Evolutionary conservation across 2,113 vertebrate species (phyloP).

Genomic region (Ariopsis seemanni): DNA sequence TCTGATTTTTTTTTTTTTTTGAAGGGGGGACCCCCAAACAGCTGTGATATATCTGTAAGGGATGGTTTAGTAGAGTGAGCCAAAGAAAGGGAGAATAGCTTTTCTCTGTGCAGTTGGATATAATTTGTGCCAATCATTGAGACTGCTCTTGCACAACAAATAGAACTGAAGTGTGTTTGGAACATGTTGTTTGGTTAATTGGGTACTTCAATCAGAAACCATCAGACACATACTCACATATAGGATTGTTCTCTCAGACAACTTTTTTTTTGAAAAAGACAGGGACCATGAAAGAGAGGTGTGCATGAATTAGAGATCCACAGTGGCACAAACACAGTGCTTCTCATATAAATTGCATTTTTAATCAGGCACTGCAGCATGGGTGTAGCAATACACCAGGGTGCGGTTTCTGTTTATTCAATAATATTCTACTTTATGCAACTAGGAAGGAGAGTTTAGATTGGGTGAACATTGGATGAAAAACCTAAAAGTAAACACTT

Average conservation of each 20-base stretch:
- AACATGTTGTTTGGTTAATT: slow-evolving; percentile 45
- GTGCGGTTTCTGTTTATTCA: background rate
- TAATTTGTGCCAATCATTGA: slow-evolving; percentile 27
- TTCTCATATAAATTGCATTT: slow-evolving; percentile 57
- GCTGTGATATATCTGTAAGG: background rate
- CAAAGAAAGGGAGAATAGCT: background rate
- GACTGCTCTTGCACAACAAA: background rate
- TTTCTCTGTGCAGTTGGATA: slow-evolving; percentile 17
- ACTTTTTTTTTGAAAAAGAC: background rate
- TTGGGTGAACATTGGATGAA: background rate
- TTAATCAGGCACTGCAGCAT: slow-evolving; percentile 36
- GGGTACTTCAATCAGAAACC: slow-evolving; percentile 39
- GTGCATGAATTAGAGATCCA: slow-evolving; percentile 11
- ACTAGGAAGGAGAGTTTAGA: background rate
- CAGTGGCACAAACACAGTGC: slow-evolving; percentile 6
- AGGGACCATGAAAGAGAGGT: background rate
- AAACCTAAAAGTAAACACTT: background rate
- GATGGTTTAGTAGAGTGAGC: background rate
- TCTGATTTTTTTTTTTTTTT: too few relatives aligned
- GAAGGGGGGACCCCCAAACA: background rate
- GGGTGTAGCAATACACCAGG: background rate
- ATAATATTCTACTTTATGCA: background rate
- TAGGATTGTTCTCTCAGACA: background rate
- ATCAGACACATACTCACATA: slow-evolving; percentile 15
- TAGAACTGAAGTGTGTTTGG: slow-evolving; percentile 23